Conservation (phyloP, 2,797 vertebrate genomes). For the Peromyscus nudipes region DNA sequence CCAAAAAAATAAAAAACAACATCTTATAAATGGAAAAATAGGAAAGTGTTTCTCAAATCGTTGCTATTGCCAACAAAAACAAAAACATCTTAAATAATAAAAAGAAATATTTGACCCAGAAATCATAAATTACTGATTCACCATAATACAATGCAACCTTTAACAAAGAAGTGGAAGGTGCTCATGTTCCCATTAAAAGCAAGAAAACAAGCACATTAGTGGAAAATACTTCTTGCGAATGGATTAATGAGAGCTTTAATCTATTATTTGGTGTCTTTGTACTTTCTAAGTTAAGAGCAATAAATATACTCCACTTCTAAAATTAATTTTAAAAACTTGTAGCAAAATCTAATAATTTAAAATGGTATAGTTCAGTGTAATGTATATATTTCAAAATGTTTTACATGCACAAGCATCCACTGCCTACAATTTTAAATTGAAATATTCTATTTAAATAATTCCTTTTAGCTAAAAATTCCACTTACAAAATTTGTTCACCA, state of each 20-base stretch:
- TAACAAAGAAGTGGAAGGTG: neutral
- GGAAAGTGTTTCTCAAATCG: constrained; percentile 10
- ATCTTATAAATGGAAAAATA: neutral
- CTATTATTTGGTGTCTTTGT: constrained; percentile 5
- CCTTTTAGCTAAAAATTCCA: neutral
- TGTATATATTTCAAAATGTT: neutral
- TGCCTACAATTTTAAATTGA: neutral
- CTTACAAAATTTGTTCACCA: neutral
- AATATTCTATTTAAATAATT: constrained; percentile 21
- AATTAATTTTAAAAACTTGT: neutral
- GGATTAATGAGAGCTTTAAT: neutral
- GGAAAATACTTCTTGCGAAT: neutral
- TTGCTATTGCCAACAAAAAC: neutral
- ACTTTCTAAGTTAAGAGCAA: constrained; percentile 16
- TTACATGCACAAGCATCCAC: neutral
- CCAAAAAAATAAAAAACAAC: constrained; percentile 47
- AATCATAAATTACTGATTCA: neutral
- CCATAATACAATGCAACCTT: neutral
- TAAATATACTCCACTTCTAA: neutral
- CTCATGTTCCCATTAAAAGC: constrained; percentile 17
- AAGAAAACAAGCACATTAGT: constrained; percentile 14
- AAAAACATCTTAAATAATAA: neutral
- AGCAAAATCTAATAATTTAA: constrained; percentile 35
- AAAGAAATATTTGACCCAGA: neutral
- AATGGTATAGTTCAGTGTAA: constrained; percentile 9